phyloP scores from a whole-genome alignment of 1,140 invertebrate species.

The Drosophila murphyi region DNA sequence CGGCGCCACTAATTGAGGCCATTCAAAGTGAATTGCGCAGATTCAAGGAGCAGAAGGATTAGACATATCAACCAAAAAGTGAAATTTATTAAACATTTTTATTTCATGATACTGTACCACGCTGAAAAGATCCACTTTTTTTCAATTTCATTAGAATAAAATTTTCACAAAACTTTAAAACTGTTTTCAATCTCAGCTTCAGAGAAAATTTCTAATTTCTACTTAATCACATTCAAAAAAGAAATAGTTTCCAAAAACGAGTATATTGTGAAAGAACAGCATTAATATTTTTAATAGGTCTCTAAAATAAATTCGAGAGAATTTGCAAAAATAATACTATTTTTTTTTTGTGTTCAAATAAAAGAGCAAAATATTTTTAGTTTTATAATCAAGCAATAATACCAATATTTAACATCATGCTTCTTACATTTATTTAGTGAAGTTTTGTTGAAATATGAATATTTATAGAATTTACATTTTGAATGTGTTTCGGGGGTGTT shows the following conservation, averaged over 20 bases:
- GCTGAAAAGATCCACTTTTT: conserved; percentile 28
- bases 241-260: no score
- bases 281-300: no score
- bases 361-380: background rate
- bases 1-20: conserved; percentile 87
- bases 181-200: background rate
- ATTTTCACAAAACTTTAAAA: conserved; percentile 19
- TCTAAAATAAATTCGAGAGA: no score
- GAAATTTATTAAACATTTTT: background rate
- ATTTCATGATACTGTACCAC: background rate
- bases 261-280: no score
- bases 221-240: no score
- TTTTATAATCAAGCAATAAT: background rate
- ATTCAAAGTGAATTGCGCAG: conserved; percentile 87
- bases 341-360: no score
- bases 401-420: background rate
- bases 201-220: no score
- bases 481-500: conserved; percentile 23
- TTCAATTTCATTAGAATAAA: conserved; percentile 43
- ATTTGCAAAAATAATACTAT: no score
- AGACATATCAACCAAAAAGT: background rate
- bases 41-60: conserved; percentile 80
- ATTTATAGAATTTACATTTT: conserved; percentile 49
- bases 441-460: conserved; percentile 1
- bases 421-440: conserved; percentile 13